phyloP scores from a whole-genome alignment of 2,113 vertebrate species.

The Calyptomena viridis region DNA sequence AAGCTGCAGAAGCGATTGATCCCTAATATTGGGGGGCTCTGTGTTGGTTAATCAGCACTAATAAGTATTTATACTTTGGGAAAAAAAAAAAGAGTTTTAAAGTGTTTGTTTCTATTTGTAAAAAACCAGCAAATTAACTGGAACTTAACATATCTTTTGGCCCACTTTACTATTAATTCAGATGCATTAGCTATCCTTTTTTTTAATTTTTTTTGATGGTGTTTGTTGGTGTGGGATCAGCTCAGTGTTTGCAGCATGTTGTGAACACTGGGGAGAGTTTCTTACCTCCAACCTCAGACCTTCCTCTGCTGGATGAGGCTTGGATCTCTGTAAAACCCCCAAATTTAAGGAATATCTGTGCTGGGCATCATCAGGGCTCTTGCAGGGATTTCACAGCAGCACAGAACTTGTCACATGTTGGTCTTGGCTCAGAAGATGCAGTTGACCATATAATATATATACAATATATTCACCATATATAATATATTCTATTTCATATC shows the following conservation, averaged over 20 bases:
- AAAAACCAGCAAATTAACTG: background rate
- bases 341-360: background rate
- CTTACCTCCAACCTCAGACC: background rate
- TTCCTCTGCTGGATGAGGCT: background rate
- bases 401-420: background rate
- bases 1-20: background rate
- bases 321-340: background rate
- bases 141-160: background rate
- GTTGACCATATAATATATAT: background rate
- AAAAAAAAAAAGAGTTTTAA: background rate
- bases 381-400: background rate
- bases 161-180: background rate
- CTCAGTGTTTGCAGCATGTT: background rate
- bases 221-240: background rate
- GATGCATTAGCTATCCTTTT: no score
- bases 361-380: background rate
- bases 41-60: background rate
- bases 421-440: background rate
- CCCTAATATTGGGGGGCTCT: background rate
- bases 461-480: background rate
- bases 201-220: background rate
- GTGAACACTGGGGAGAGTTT: background rate
- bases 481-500: no score
- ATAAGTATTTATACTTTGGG: background rate
- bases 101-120: background rate